Evolutionary conservation across 2,797 vertebrate species (phyloP).

Genomic region (Pseudochirops corinnae): DNA sequence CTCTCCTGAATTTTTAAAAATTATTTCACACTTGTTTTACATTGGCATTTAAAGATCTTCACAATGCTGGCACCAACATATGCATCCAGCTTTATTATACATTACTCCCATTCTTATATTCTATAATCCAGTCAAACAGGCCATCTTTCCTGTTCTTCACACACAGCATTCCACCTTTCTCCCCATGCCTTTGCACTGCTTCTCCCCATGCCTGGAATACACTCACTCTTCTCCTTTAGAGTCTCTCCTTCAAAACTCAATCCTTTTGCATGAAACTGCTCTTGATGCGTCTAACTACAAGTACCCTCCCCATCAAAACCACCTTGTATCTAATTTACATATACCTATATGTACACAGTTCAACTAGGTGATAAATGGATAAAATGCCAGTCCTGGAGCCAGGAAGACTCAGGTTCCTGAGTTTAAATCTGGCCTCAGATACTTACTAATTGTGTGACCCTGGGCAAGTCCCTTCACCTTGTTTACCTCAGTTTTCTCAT

Average conservation of each 20-base stretch:
- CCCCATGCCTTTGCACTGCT: background rate
- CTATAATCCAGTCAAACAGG: background rate
- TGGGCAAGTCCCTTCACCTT: background rate
- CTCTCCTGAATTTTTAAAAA: background rate
- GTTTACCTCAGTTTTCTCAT: background rate
- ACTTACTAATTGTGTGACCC: background rate
- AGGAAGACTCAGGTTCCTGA: background rate
- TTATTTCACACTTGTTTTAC: background rate
- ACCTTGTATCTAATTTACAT: background rate
- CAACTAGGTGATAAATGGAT: background rate
- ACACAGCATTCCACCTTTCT: background rate
- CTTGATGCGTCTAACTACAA: background rate
- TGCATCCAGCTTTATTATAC: background rate
- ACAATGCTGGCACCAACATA: background rate
- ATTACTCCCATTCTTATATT: background rate
- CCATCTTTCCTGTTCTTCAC: background rate
- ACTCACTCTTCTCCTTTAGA: background rate
- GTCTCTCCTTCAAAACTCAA: background rate
- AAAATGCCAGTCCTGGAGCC: background rate
- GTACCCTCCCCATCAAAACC: background rate
- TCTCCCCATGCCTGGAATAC: background rate
- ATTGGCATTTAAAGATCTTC: background rate
- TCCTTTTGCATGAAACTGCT: background rate
- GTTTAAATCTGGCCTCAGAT: background rate
- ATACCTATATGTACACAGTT: background rate